phyloP scores from a whole-genome alignment of 2,797 vertebrate species.

The Brotogeris chrysoptera region DNA sequence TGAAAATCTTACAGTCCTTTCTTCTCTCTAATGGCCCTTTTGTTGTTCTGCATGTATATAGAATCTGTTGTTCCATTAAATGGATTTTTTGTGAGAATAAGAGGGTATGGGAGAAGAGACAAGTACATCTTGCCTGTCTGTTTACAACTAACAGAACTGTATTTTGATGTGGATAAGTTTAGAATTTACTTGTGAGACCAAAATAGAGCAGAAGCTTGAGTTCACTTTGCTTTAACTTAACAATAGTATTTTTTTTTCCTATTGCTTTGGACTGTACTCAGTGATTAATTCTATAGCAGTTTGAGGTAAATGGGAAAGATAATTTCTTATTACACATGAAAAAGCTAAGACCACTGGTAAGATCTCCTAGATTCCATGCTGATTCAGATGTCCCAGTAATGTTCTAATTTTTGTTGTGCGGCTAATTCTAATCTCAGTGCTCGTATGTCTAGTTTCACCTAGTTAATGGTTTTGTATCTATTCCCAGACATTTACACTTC shows the following conservation, averaged over 20 bases:
- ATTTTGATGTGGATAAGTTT: neutral
- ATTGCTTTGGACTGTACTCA: neutral
- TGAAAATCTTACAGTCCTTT: neutral
- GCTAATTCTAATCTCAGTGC: neutral
- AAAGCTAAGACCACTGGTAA: neutral
- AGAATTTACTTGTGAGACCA: neutral
- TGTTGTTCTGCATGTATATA: neutral
- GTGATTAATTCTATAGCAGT: conserved; percentile 30
- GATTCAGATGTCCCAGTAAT: neutral
- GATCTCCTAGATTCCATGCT: neutral
- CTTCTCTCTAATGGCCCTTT: neutral
- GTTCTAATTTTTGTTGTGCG: neutral
- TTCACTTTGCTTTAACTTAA: neutral
- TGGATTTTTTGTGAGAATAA: neutral
- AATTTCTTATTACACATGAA: neutral
- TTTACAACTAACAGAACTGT: neutral
- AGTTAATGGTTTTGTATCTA: neutral
- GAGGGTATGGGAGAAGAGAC: neutral
- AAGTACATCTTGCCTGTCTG: neutral
- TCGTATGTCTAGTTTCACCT: neutral
- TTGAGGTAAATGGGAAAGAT: conserved; percentile 10
- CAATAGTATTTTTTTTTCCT: neutral
- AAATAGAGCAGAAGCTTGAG: neutral
- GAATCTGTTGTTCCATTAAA: neutral
- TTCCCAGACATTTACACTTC: neutral